Percentiles rank a stretch among this genome's conserved stretches.
These are phyloP conservation scores for Drosophila anomalata DNA, from an alignment of 2,888 invertebrate genomes.

Conservation along the genomic window DNA sequence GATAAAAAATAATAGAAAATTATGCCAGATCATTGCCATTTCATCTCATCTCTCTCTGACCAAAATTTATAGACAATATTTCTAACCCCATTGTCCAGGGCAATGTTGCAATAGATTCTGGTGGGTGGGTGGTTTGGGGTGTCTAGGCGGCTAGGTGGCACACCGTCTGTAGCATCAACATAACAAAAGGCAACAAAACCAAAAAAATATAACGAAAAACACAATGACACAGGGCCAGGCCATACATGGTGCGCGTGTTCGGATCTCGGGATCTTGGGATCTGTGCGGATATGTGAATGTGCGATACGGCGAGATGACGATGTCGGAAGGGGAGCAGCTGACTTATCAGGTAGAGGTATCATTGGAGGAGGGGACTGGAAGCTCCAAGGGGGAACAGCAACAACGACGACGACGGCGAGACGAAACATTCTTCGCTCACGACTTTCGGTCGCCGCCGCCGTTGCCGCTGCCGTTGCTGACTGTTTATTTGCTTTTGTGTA, in stretches of 20 bases:
- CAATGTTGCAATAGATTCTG: slow-evolving; percentile 50
- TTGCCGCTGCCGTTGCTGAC: slow-evolving; percentile 10
- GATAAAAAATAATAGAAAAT: no score
- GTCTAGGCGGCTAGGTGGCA: slow-evolving; percentile 53
- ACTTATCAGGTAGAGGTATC: slow-evolving; percentile 3
- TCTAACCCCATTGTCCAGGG: slow-evolving; percentile 14
- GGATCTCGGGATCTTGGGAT: slow-evolving; percentile 24
- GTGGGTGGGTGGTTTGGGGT: slow-evolving; percentile 46
- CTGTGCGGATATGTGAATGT: slow-evolving; percentile 41
- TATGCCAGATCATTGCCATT: no score
- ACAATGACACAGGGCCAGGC: slow-evolving; percentile 58
- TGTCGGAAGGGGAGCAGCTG: slow-evolving; percentile 13
- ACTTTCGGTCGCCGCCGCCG: slow-evolving; percentile 41
- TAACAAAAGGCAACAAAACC: slow-evolving; percentile 16
- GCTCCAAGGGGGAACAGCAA: slow-evolving; percentile 16
- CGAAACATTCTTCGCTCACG: slow-evolving; percentile 69
- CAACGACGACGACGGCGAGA: slow-evolving; percentile 5
- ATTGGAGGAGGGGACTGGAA: slow-evolving; percentile 14
- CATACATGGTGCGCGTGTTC: slow-evolving; percentile 72
- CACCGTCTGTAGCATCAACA: slow-evolving; percentile 63
- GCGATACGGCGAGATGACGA: slow-evolving; percentile 37
- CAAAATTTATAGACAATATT: not conserved
- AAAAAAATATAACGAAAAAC: slow-evolving; percentile 5
- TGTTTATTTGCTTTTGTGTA: slow-evolving; percentile 59
- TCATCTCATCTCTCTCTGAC: no score